phyloP scores from a whole-genome alignment of 2,888 invertebrate species.

The Meghimatium bilineatum region DNA sequence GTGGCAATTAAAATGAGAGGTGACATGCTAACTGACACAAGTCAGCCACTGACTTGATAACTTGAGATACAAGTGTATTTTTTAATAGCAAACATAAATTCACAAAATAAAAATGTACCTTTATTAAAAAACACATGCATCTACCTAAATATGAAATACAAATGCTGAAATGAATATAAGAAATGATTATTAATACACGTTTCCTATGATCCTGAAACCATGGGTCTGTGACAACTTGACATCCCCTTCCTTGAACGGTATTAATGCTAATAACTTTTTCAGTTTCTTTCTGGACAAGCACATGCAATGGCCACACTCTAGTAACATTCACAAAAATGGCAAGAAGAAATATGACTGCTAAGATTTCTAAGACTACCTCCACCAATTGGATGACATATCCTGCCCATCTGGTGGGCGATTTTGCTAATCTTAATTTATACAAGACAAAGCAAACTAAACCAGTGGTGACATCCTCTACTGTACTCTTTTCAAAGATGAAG shows the following conservation, averaged over 20 bases:
- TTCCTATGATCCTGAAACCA: neutral
- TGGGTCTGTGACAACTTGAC: neutral
- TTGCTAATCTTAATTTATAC: slow-evolving; percentile 14
- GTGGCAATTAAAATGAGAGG: neutral
- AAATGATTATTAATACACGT: neutral
- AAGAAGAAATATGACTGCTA: neutral
- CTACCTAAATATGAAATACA: slow-evolving; percentile 19
- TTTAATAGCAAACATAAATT: slow-evolving; percentile 12
- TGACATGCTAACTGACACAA: neutral
- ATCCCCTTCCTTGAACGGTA: neutral
- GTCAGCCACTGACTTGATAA: neutral
- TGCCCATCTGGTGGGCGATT: slow-evolving; percentile 2
- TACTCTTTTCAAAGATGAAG: slow-evolving; percentile 13
- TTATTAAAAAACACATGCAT: neutral
- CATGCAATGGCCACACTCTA: neutral
- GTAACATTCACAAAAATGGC: too few species aligned
- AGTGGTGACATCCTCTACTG: slow-evolving; percentile 11
- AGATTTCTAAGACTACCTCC: neutral
- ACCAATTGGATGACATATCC: neutral
- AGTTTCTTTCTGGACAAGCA: neutral
- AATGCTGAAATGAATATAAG: slow-evolving; percentile 9
- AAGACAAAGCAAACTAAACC: neutral
- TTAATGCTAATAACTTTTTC: neutral
- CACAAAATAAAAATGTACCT: slow-evolving; percentile 23
- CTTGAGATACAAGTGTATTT: slow-evolving; percentile 20